phyloP scores from a whole-genome alignment of 2,888 invertebrate species.

The Scaptomyza tumidula region DNA sequence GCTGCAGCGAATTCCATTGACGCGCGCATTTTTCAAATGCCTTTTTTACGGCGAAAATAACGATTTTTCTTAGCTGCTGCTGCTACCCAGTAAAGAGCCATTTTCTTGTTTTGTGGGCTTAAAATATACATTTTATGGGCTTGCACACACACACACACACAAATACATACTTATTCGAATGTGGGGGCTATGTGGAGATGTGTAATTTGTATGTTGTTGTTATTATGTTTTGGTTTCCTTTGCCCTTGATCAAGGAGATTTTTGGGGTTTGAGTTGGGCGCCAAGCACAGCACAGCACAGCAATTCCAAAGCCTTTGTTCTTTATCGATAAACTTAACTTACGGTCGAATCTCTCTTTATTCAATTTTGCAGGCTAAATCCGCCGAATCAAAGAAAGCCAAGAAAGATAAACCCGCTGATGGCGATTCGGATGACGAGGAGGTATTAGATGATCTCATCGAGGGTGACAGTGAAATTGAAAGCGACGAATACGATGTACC shows the following conservation, averaged over 20 bases:
- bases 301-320: background rate
- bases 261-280: slow-evolving; percentile 65
- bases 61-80: slow-evolving; percentile 65
- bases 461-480: slow-evolving; percentile 83
- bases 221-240: slow-evolving; percentile 45
- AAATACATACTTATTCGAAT: slow-evolving; percentile 9
- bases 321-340: slow-evolving; percentile 32
- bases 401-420: slow-evolving; percentile 82
- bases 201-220: slow-evolving; percentile 44
- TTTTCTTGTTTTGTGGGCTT: slow-evolving; percentile 68
- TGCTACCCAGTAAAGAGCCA: slow-evolving; percentile 30
- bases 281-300: slow-evolving; percentile 8
- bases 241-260: slow-evolving; percentile 80
- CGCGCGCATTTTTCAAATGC: slow-evolving; percentile 79
- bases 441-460: slow-evolving; percentile 79
- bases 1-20: slow-evolving; percentile 72
- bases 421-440: slow-evolving; percentile 83
- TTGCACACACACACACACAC: slow-evolving; percentile 35
- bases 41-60: slow-evolving; percentile 78
- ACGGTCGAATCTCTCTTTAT: slow-evolving; percentile 15
- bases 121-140: slow-evolving; percentile 75
- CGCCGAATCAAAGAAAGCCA: slow-evolving; percentile 84
- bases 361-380: slow-evolving; percentile 81
- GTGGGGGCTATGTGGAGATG: slow-evolving; percentile 27
- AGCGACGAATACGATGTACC: slow-evolving; percentile 84